These are phyloP conservation scores for Sebastes dallii DNA, from an alignment of 2,797 vertebrate species.

Conservation along the genomic window DNA sequence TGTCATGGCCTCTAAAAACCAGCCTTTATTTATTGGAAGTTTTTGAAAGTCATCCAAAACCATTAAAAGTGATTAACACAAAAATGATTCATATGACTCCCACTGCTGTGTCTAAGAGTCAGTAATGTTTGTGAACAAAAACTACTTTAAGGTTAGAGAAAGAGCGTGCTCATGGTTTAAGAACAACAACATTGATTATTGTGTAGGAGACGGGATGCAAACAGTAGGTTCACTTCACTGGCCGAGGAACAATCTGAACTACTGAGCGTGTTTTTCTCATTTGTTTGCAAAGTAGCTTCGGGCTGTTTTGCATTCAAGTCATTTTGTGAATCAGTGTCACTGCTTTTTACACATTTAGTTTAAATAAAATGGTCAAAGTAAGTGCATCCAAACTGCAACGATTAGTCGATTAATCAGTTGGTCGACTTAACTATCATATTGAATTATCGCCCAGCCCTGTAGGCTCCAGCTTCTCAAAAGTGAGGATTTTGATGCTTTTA, in stretches of 20 bases:
- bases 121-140: background rate
- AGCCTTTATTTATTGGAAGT: background rate
- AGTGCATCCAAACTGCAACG: background rate
- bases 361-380: background rate
- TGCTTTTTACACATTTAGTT: no score
- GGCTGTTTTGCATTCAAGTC: background rate
- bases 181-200: background rate
- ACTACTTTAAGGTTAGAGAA: background rate
- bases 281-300: background rate
- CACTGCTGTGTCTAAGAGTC: background rate
- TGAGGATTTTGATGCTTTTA: no score
- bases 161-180: background rate
- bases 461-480: no score
- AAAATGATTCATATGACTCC: background rate
- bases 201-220: background rate
- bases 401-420: background rate
- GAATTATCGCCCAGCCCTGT: no score
- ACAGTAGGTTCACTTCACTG: background rate
- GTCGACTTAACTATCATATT: background rate
- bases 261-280: background rate
- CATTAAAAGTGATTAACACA: background rate
- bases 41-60: constrained; percentile 7
- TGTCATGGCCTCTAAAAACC: background rate
- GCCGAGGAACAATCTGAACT: background rate
- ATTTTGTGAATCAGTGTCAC: background rate